Evolutionary conservation across 2,113 vertebrate genomes (phyloP), one percentile per base, ranked within the genome.

Genomic region (Stomatorhinus ivindoensis): DNA sequence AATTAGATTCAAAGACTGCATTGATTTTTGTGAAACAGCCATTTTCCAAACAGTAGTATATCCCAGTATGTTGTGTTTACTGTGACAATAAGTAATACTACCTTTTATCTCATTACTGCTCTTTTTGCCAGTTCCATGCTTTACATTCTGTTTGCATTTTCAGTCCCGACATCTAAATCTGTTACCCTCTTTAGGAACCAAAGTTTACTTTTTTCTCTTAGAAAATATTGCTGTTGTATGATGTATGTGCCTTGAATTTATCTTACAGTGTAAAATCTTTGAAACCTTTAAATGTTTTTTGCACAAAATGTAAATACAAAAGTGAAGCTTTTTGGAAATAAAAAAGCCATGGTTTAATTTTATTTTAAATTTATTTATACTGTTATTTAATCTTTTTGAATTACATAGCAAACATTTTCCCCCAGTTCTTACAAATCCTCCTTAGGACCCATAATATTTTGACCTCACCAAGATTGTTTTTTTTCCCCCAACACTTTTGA

Each of bases 231-330:
- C 93, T 95, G 95, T 95, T 95, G 95, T 96, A 91, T 94, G 94
- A 95, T 96, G 95, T 96, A 96, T 94, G 96, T 96, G 96, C 96
- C 96, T 96, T 96, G 95, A 96, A 95, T 95, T 95, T 92, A 95
- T 96, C 94, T 95, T 95, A 96, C 95, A 96, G 95, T 96, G 95
- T 96, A 95, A 95, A 95, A 95, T 96, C 94, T 94, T 95, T 95
- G 93, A 96, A 95, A 96, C 95, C 94, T 96, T 95, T 95, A 95
- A 96, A 95, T 95, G 95, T 96, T 96, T 84, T 95, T 96, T 96
- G 95, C 96, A 96, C 95, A 96, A 95, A 95, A 94, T 96, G 95
- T 96, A 96, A 94, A 96, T 96, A 96, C 93, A 94, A 93, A 95
- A 94, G 93, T 95, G 94, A 95, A 95, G 94, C 93, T 94, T 95